These are phyloP conservation scores for Luperina nickerlii DNA, from an alignment of 2,888 invertebrate genomes.

Conservation along the genomic window DNA sequence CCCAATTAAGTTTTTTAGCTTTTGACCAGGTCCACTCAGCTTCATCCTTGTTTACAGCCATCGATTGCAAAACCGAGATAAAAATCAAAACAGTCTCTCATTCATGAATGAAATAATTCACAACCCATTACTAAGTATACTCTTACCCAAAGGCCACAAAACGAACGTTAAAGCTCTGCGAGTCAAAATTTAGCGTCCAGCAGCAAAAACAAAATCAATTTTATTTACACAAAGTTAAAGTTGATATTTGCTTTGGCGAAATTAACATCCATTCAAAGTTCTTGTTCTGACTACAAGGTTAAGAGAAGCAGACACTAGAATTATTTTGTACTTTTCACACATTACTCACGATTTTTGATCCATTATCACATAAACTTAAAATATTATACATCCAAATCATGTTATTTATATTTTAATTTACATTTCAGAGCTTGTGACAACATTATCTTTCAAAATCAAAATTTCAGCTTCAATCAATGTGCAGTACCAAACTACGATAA, in stretches of 20 bases:
- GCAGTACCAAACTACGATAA: constrained; percentile 10
- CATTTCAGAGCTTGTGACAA: constrained; percentile 10
- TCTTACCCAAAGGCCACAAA: neutral
- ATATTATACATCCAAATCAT: constrained; percentile 15
- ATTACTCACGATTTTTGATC: neutral
- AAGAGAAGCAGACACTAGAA: neutral
- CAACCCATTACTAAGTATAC: neutral
- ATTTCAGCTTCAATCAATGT: neutral
- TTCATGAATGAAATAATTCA: neutral
- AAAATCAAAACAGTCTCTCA: neutral
- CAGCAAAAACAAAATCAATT: neutral
- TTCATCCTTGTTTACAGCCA: neutral
- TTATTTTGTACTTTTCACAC: constrained; percentile 20
- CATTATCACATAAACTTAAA: constrained; percentile 5
- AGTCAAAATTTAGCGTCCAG: too few species aligned
- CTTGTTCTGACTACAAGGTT: neutral
- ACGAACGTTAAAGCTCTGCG: neutral
- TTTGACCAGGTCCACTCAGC: neutral
- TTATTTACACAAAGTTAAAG: neutral
- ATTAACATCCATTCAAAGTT: neutral
- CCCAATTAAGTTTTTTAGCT: neutral
- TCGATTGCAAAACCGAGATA: neutral
- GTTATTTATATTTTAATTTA: constrained; percentile 38
- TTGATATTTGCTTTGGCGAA: neutral
- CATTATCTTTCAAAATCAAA: neutral